Percentiles rank a stretch among this genome's conserved stretches.
Conservation (phyloP, 2,888 invertebrate species). For the Lasioglossum villosulum region DNA sequence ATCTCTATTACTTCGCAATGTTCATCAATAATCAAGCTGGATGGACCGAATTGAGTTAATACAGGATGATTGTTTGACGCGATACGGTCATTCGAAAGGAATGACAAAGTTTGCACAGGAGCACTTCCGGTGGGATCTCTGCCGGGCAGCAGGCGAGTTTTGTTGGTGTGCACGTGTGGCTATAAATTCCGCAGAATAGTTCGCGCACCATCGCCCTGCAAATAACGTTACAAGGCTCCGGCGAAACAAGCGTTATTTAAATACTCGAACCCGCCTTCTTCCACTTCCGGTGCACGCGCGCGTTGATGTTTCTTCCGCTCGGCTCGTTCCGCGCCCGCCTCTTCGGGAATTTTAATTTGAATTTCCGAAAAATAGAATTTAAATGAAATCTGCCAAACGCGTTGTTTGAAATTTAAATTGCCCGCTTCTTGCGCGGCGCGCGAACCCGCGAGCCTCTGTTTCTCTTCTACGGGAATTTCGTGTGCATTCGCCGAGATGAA, state of each 20-base stretch:
- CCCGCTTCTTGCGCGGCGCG: neutral
- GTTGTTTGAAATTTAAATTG: slow-evolving; percentile 3
- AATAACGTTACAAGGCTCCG: slow-evolving; percentile 17
- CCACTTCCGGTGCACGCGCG: neutral
- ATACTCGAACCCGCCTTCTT: slow-evolving; percentile 17
- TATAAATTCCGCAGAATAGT: slow-evolving; percentile 44
- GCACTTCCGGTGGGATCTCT: neutral
- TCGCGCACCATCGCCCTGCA: slow-evolving; percentile 22
- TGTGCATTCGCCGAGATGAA: neutral
- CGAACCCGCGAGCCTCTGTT: neutral
- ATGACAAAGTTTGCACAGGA: neutral
- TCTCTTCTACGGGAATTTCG: neutral
- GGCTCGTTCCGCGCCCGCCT: neutral
- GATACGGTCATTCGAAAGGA: neutral
- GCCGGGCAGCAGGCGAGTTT: neutral
- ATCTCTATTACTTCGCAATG: neutral
- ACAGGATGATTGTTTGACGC: neutral
- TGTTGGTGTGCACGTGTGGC: neutral
- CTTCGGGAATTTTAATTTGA: slow-evolving; percentile 6
- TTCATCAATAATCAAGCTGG: neutral
- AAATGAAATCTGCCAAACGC: neutral
- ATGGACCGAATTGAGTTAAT: neutral
- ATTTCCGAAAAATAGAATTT: neutral
- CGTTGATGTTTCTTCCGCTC: neutral
- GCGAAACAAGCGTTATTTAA: slow-evolving; percentile 26